phyloP scores from a whole-genome alignment of 1,140 invertebrate genomes.

The Panagrolaimus sp. region DNA sequence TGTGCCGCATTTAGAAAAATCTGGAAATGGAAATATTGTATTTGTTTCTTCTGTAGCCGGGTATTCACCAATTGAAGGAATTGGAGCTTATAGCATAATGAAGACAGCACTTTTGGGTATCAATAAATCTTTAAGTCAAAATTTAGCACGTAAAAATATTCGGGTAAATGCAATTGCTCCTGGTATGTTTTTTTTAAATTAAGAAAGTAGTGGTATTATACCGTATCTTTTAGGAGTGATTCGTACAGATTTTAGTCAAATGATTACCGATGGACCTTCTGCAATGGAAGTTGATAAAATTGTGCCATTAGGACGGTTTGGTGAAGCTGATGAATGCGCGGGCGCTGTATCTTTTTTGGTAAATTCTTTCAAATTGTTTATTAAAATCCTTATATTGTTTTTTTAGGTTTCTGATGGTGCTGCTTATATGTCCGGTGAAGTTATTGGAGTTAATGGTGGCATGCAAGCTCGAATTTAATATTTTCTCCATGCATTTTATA shows the following conservation, averaged over 20 bases:
- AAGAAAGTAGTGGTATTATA: too few relatives aligned
- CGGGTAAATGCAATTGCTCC: slow-evolving; percentile 86
- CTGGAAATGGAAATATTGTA: slow-evolving; percentile 58
- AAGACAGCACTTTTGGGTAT: slow-evolving; percentile 85
- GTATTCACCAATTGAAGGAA: slow-evolving; percentile 74
- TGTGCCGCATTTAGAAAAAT: slow-evolving; percentile 73
- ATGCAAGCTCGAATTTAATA: slow-evolving; percentile 45
- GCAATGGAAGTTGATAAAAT: slow-evolving; percentile 23
- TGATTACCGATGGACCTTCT: slow-evolving; percentile 65
- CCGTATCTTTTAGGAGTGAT: slow-evolving; percentile 66
- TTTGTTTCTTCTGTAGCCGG: slow-evolving; percentile 75
- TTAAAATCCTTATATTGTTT: slow-evolving; percentile 10
- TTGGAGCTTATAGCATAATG: slow-evolving; percentile 85
- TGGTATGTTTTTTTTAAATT: slow-evolving; percentile 66
- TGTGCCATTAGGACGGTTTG: slow-evolving; percentile 63
- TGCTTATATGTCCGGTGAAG: slow-evolving; percentile 87
- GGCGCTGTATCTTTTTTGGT: slow-evolving; percentile 79
- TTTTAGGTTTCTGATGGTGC: slow-evolving; percentile 75
- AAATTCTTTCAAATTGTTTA: slow-evolving; percentile 20
- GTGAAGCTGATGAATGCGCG: slow-evolving; percentile 72
- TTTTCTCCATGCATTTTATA: background rate
- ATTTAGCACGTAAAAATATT: slow-evolving; percentile 55
- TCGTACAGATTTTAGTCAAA: slow-evolving; percentile 77
- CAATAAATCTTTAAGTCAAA: slow-evolving; percentile 72
- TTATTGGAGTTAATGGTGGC: slow-evolving; percentile 76